phyloP scores from a whole-genome alignment of 1,140 invertebrate genomes.

The Oncopeltus fasciatus region DNA sequence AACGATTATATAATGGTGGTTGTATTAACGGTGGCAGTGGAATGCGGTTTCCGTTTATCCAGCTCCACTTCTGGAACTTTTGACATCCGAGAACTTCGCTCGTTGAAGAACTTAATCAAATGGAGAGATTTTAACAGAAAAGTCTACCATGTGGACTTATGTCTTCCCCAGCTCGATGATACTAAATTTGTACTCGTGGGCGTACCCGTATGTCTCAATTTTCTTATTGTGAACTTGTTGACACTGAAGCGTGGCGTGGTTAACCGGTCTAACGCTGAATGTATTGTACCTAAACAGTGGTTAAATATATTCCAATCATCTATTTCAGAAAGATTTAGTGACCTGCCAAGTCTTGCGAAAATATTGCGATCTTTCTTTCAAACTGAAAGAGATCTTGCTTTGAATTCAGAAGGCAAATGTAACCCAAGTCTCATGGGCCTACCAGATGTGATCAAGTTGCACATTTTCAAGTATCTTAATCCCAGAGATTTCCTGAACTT shows the following conservation, averaged over 20 bases:
- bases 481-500: neutral
- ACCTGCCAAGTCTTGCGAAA: neutral
- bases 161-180: neutral
- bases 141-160: neutral
- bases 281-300: neutral
- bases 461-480: neutral
- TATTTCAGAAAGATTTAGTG: neutral
- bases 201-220: neutral
- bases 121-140: neutral
- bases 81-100: neutral
- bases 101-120: neutral
- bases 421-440: neutral
- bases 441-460: neutral
- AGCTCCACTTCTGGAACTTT: neutral
- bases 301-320: neutral
- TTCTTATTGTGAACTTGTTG: neutral
- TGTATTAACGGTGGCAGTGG: neutral
- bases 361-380: neutral
- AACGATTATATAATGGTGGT: neutral
- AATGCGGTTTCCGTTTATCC: neutral
- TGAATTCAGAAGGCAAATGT: neutral
- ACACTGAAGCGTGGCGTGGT: neutral
- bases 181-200: neutral
- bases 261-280: neutral
- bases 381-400: neutral